Evolutionary conservation across 2,888 invertebrate genomes (phyloP).

Genomic region (Leptothorax acervorum): DNA sequence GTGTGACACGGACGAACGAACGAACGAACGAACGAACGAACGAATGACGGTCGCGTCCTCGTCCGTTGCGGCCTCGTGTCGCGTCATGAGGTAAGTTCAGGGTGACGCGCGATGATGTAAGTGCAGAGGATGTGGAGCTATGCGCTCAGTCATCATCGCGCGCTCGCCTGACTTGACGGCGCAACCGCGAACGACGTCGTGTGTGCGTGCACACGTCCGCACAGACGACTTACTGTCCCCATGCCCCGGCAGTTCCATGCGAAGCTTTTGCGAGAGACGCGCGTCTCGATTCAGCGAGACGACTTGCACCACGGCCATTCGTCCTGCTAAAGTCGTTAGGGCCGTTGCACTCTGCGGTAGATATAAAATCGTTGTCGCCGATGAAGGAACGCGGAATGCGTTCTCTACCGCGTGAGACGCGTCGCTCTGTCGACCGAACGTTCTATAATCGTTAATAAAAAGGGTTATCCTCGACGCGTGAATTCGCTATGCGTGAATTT

Average conservation of each 20-base stretch:
- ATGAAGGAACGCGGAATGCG: constrained; percentile 6
- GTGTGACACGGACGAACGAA: constrained; percentile 55
- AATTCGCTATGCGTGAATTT: neutral
- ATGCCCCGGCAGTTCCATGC: constrained; percentile 20
- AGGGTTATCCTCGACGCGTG: neutral
- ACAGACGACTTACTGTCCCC: constrained; percentile 8
- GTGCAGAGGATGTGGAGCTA: constrained; percentile 65
- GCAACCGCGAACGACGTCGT: constrained; percentile 29
- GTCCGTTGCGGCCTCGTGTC: constrained; percentile 11
- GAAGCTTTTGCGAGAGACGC: constrained; percentile 17
- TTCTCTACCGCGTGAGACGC: neutral
- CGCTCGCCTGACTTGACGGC: constrained; percentile 50
- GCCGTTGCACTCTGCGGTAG: constrained; percentile 60
- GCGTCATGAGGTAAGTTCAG: constrained; percentile 50
- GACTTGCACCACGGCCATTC: constrained; percentile 50
- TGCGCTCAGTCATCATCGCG: constrained; percentile 70
- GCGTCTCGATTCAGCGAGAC: constrained; percentile 38
- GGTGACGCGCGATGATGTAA: constrained; percentile 61
- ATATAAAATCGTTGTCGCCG: constrained; percentile 50
- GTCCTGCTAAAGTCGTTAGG: constrained; percentile 52
- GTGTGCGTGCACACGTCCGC: constrained; percentile 19
- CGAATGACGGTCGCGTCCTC: constrained; percentile 25
- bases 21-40: constrained; percentile 34
- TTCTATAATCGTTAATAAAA: neutral
- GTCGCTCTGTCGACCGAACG: neutral